Evolutionary conservation across 1,140 invertebrate genomes (phyloP), one percentile per base, ranked within the genome.

Genomic region (Drosophila lowei): DNA sequence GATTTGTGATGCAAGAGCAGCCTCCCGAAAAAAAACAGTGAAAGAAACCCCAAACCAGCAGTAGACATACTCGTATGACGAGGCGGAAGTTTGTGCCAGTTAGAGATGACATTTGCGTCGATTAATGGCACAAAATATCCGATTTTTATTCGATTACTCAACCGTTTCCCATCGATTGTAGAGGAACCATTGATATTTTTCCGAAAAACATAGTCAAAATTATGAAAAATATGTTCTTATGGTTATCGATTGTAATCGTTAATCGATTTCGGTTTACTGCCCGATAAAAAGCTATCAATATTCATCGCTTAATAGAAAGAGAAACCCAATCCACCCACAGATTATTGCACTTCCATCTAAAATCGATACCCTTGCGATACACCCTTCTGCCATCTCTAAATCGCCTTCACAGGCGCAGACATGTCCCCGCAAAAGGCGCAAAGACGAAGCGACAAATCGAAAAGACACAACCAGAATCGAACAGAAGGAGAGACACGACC

Each of bases 391-490:
- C 68, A 72, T 73, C 71, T 52, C 71, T 57, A 64, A 64, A 21
- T 68, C 63, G 60, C 46, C 38, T 67, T 56, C 62, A 44, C 59
- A 72, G 48, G 21, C 60, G 57, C 54, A 58, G 70, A 48, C 58
- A 78, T 65, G 68, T 67, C 44, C 58, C 11, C 64, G 28, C 44
- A 64, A 56, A 44, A 47, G 66, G 62, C 58, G 62, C 58, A 50
- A 68, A 48, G 63, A 68, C 43, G 52, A 81, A 64, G 65, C 67
- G 48, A 81, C 68, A 78, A 85, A 85, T 85, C 81, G 77, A 83
- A 88, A 85, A 86, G 75, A 78, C 62, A 83, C 64, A 61, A 48
- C 55, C 38, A 42, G 47, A 61, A 43, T n/a, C 38, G 8, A 38
- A 30, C 41, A 23, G n/a, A 15, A 9, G 25, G 18, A 9, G 25